Conservation (phyloP, 2,888 invertebrate genomes). For the Idaea aversata region DNA sequence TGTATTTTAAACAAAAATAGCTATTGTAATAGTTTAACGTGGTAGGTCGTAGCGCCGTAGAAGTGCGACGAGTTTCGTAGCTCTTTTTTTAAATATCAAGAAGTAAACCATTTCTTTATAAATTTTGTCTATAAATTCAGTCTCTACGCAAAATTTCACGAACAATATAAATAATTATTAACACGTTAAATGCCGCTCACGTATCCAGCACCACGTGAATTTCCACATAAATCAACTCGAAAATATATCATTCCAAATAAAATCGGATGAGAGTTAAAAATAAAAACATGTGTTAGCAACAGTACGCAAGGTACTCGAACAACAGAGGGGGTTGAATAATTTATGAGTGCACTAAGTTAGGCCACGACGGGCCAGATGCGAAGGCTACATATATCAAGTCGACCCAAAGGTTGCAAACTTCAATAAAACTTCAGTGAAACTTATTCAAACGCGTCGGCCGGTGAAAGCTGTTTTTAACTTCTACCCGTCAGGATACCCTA, state of each 20-base stretch:
- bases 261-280: slow-evolving; percentile 3
- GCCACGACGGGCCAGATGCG: slow-evolving; percentile 58
- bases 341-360: slow-evolving; percentile 73
- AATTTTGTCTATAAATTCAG: no score
- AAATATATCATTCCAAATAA: not conserved
- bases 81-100: not conserved
- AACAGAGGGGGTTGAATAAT: slow-evolving; percentile 69
- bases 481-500: slow-evolving; percentile 62
- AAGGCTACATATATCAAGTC: slow-evolving; percentile 70
- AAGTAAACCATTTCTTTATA: no score
- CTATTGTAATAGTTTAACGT: no score
- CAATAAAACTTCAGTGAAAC: slow-evolving; percentile 58
- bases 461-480: slow-evolving; percentile 76
- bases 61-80: not conserved
- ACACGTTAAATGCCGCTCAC: not conserved
- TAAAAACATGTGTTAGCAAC: slow-evolving; percentile 47
- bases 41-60: not conserved
- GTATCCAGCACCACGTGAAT: not conserved
- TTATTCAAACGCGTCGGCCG: slow-evolving; percentile 63
- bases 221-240: not conserved
- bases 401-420: slow-evolving; percentile 64
- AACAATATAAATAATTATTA: not conserved
- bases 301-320: slow-evolving; percentile 58
- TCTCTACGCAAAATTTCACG: no score
- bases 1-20: no score